These are phyloP conservation scores for Limnephilus auricula DNA, from an alignment of 2,888 invertebrate genomes.

Conservation along the genomic window DNA sequence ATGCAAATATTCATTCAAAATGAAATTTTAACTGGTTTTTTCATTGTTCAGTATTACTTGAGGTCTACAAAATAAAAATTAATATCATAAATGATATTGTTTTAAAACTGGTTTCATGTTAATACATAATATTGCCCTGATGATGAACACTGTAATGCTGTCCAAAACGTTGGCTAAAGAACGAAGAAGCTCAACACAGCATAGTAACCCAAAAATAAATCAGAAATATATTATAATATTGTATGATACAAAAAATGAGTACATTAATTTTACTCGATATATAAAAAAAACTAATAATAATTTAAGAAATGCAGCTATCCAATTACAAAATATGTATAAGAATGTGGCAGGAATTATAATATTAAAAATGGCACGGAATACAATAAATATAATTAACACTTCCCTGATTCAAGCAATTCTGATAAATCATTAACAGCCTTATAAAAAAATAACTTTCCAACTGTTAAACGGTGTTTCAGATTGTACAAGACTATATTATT, in stretches of 20 bases:
- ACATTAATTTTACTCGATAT: not conserved
- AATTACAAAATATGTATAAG: not conserved
- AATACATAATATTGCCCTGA: not conserved
- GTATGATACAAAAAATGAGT: not conserved
- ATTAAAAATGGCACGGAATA: not conserved
- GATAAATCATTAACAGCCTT: not conserved
- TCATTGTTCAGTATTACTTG: not conserved
- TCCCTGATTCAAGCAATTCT: not conserved
- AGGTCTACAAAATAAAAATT: not conserved
- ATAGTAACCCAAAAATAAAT: no score
- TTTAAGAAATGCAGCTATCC: not conserved
- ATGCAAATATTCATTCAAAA: not conserved
- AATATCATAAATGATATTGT: not conserved
- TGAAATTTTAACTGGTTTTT: not conserved
- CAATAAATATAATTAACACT: not conserved
- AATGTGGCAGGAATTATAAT: conserved; percentile 12
- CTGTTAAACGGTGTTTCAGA: no score
- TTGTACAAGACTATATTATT: no score
- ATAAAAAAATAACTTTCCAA: no score
- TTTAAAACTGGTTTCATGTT: not conserved
- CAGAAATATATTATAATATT: no score
- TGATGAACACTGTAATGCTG: no score
- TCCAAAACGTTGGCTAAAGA: no score
- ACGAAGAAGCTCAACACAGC: no score
- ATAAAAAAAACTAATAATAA: not conserved